Conservation (phyloP, 2,888 invertebrate species). For the Mactromeris polynyma region DNA sequence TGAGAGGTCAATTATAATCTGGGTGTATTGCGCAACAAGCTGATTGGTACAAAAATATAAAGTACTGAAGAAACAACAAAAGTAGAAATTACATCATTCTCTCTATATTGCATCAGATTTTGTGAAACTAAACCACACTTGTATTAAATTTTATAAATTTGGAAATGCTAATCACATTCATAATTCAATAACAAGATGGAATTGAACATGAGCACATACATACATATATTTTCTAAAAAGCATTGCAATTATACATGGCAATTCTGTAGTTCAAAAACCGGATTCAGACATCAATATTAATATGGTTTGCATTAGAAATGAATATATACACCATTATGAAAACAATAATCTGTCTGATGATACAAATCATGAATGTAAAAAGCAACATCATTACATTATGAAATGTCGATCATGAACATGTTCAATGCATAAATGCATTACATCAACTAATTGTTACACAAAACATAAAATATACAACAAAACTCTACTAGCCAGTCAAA, state of each 20-base stretch:
- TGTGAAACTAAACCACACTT: background rate
- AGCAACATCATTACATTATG: background rate
- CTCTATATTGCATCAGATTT: conserved; percentile 14
- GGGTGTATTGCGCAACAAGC: too few species aligned
- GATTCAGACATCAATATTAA: background rate
- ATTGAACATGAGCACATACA: background rate
- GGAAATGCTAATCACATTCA: background rate
- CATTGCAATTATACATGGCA: background rate
- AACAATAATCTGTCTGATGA: background rate
- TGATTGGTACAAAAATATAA: too few species aligned
- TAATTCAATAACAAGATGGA: background rate
- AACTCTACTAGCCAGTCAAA: too few species aligned
- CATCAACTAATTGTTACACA: background rate
- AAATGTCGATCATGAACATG: background rate
- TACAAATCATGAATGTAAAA: background rate
- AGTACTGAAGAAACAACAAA: background rate
- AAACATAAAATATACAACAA: background rate
- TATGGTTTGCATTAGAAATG: background rate
- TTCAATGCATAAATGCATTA: background rate
- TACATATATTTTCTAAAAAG: background rate
- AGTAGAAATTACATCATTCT: background rate
- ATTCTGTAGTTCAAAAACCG: background rate
- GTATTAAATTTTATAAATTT: background rate
- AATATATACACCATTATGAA: background rate
- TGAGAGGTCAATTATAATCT: background rate